Evolutionary conservation across 30 jellyfish, hydroid and myxozoan genomes (phyloP).

Genomic region (Aurelia sp.): DNA sequence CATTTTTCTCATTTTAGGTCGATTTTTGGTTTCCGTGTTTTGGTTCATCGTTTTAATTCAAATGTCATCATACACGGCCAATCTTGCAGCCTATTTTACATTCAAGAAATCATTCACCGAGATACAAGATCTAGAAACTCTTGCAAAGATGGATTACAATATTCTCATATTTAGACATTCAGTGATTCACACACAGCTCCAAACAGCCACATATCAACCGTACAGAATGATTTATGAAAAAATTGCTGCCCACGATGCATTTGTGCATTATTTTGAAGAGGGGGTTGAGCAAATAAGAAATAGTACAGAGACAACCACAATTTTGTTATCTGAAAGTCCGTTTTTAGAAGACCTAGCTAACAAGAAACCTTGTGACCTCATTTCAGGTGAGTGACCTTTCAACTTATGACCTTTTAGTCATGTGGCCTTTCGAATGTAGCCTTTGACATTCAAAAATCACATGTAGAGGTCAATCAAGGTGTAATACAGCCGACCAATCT

Average conservation of each 20-base stretch:
- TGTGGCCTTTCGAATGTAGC: too few relatives aligned
- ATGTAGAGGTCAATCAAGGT: too few relatives aligned
- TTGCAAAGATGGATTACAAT: constrained; percentile 50
- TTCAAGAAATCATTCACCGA: constrained; percentile 34
- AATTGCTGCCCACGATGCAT: constrained; percentile 42
- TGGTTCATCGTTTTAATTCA: constrained; percentile 54
- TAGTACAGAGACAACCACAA: constrained; percentile 41
- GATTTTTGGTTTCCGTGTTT: constrained; percentile 12
- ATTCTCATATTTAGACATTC: constrained; percentile 41
- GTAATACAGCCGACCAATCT: too few relatives aligned
- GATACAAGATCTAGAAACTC: constrained; percentile 41
- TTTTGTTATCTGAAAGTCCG: constrained; percentile 46
- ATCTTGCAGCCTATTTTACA: constrained; percentile 53
- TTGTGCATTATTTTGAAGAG: constrained; percentile 35
- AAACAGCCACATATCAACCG: constrained; percentile 42
- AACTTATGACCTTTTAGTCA: too few relatives aligned
- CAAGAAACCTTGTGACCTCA: constrained; percentile 55
- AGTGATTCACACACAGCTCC: constrained; percentile 45
- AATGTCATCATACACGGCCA: constrained; percentile 58
- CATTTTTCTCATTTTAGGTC: constrained; percentile 6
- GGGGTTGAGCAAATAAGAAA: constrained; percentile 33
- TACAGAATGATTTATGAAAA: constrained; percentile 37
- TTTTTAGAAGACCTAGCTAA: constrained; percentile 47
- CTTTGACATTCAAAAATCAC: too few relatives aligned
- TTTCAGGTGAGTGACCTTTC: constrained; percentile 25